Evolutionary conservation across 2,888 invertebrate species (phyloP).

Genomic region (Nebria salina): DNA sequence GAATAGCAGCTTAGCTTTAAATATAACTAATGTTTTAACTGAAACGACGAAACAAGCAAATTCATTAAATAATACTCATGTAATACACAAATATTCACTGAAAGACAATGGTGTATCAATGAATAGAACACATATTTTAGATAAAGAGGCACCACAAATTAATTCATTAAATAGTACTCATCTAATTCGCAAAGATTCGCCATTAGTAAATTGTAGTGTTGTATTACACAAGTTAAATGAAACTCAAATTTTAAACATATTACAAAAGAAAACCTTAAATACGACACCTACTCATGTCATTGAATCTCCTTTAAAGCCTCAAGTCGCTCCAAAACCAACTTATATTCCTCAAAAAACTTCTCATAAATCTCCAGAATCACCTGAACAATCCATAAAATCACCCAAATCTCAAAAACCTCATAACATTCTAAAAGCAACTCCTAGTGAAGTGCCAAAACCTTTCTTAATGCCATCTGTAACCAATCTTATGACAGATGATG

Average conservation of each 20-base stretch:
- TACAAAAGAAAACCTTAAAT: neutral
- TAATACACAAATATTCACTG: constrained; percentile 9
- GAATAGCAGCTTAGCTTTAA: constrained; percentile 15
- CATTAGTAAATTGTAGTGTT: constrained; percentile 24
- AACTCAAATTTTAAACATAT: neutral
- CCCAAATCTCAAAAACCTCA: neutral
- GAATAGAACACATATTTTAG: constrained; percentile 22
- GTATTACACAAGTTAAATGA: constrained; percentile 47
- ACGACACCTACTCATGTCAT: no score
- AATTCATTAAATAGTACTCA: constrained; percentile 8
- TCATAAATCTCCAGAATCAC: no score
- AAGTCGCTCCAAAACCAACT: constrained; percentile 47
- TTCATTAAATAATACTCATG: constrained; percentile 21
- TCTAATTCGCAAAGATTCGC: neutral
- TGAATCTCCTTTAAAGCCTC: no score
- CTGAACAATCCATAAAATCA: constrained; percentile 13
- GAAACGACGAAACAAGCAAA: neutral
- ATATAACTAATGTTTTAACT: neutral
- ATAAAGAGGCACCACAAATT: constrained; percentile 3
- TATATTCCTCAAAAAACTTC: no score
- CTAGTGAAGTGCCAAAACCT: no score
- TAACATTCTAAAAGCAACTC: neutral
- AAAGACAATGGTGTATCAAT: constrained; percentile 12
- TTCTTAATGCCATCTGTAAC: constrained; percentile 7
- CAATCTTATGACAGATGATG: constrained; percentile 54